Conservation (phyloP, 2,888 invertebrate genomes). For the Sarcophaga variegata region DNA sequence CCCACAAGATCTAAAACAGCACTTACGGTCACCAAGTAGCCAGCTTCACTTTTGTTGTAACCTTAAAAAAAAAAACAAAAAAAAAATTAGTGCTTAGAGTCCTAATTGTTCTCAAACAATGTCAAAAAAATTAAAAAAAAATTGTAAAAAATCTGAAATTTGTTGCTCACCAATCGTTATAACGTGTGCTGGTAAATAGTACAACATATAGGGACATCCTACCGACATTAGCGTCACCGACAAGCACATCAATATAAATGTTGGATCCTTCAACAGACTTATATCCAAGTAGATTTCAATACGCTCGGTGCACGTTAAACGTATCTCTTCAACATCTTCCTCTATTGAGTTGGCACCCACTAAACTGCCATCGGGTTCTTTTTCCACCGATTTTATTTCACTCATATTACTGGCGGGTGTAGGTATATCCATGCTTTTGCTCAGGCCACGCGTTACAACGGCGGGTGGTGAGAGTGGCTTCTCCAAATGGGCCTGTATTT, state of each 20-base stretch:
- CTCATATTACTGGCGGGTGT: conserved; percentile 81
- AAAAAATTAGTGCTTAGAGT: background rate
- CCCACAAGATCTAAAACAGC: conserved; percentile 88
- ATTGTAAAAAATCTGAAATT: background rate
- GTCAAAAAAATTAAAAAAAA: background rate
- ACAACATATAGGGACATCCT: conserved; percentile 89
- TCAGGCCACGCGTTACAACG: conserved; percentile 80
- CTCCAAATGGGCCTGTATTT: conserved; percentile 80
- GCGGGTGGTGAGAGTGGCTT: conserved; percentile 79
- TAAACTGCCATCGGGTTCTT: conserved; percentile 62
- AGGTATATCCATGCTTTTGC: conserved; percentile 82
- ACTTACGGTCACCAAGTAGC: conserved; percentile 88
- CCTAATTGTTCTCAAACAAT: no score
- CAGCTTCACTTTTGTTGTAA: conserved; percentile 83
- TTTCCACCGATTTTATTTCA: conserved; percentile 73
- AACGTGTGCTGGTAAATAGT: conserved; percentile 89
- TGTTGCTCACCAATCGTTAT: conserved; percentile 83
- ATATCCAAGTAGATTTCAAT: conserved; percentile 85
- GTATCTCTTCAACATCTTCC: conserved; percentile 78
- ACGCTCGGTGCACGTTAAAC: conserved; percentile 79
- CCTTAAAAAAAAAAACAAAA: conserved; percentile 72
- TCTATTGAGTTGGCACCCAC: conserved; percentile 65
- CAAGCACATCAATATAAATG: conserved; percentile 87
- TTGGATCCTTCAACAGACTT: conserved; percentile 86
- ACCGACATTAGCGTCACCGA: conserved; percentile 90